Base-by-base conservation (phyloP, 2,113 vertebrate genomes). In the Rhinolophus ferrumequinum region DNA sequence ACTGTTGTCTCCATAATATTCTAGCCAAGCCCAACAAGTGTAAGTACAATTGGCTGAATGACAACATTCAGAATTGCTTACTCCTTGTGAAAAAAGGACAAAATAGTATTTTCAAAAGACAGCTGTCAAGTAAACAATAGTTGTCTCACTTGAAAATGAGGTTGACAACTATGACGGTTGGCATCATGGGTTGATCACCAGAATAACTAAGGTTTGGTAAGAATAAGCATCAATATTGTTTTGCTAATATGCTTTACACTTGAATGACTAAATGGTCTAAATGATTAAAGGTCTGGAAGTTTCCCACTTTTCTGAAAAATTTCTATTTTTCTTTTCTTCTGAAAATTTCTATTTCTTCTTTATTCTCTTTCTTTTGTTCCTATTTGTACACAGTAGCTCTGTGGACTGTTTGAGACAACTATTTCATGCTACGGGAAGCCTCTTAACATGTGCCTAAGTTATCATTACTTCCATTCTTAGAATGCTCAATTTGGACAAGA, bases 51-150 rank as follows among this genome's bases (percentile, higher is more conserved):
- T 79, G 76, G 67, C 60, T 92, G 89, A 95, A 80, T 82, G 93
- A 88, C 80, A 97, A 85, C 64, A 21, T 90, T 91, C 83, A 88
- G 52, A 93, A 97, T 67, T 94, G 75, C 62, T 90, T 91, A 95
- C 58, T 94, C 12, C 35, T 35, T 93, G 84, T 85, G n/a, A 38
- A 82, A 70, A 67, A 93, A 69, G 64, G 69, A 52, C 50, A 83
- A 72, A 80, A 76, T 66, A n/a, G 80, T 77, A 85, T 90, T 97
- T 96, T 97, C 62, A 84, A 85, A 90, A 96, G 88, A 67, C 33
- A 96, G 90, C n/a, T 24, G 2, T 94, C 9, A 26, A 24, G 75
- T 92, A 90, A 96, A 85, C 76, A 93, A 5, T 79, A 60, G 92
- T 62, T 77, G 24, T 93, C 94, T 93, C 5, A 70, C 90, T 88